Percentiles rank a stretch among this genome's conserved stretches.
Conservation (phyloP, 2,113 vertebrate species). For the Percina caprodes region DNA sequence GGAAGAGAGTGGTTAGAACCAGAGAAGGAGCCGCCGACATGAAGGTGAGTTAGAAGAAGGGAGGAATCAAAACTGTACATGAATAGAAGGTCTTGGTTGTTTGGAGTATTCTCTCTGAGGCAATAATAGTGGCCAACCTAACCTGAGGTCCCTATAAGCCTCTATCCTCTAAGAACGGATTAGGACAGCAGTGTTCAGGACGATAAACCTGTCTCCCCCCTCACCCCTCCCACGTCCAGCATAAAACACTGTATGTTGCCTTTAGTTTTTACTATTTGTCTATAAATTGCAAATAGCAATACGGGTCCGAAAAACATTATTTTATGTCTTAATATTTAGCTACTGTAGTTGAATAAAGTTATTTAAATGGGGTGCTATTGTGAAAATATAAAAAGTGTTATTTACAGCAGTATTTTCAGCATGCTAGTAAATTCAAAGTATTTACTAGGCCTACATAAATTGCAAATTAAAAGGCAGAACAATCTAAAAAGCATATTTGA, state of each 20-base stretch:
- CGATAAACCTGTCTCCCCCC: conserved; percentile 68
- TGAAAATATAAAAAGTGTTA: background rate
- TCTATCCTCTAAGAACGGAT: conserved; percentile 84
- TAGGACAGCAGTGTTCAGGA: conserved; percentile 76
- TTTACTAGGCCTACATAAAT: background rate
- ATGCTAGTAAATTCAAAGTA: background rate
- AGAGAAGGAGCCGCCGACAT: background rate
- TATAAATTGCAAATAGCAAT: background rate
- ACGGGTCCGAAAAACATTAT: background rate
- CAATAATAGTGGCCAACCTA: conserved; percentile 47
- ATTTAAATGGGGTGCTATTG: background rate
- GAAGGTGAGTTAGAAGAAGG: background rate
- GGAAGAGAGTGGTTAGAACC: background rate
- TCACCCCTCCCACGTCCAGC: conserved; percentile 28
- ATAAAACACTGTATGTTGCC: background rate
- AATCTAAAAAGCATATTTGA: too few species aligned
- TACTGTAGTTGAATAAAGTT: too few species aligned
- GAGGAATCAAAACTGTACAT: background rate
- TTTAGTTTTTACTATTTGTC: background rate
- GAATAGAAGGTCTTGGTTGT: background rate
- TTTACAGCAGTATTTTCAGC: background rate
- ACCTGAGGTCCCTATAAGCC: conserved; percentile 78
- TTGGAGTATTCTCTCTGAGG: conserved; percentile 21
- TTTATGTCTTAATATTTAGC: background rate
- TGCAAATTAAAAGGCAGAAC: background rate